Percentiles rank a stretch among this genome's conserved stretches.
These are phyloP conservation scores for Papilio gigon DNA, from an alignment of 2,888 invertebrate genomes.

Conservation along the genomic window DNA sequence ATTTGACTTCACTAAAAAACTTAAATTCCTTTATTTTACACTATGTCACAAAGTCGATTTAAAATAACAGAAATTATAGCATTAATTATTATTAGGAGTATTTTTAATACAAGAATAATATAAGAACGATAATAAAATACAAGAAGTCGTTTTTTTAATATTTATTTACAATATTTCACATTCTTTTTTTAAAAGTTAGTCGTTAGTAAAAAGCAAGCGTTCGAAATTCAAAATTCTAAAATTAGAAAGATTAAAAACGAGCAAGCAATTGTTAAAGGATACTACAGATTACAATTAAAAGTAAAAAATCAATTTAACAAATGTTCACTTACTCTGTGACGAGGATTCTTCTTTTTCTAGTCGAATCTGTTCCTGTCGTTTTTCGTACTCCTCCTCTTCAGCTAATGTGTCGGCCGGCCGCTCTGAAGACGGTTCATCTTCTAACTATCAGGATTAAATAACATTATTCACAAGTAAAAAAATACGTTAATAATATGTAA, in stretches of 20 bases:
- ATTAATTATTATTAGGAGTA: background rate
- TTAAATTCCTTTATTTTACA: background rate
- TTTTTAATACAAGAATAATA: background rate
- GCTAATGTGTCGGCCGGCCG: conserved; percentile 68
- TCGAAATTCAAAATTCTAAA: background rate
- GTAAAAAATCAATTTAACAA: background rate
- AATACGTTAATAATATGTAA: too few species aligned
- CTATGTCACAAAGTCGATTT: background rate
- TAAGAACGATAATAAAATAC: conserved; percentile 27
- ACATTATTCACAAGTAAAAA: too few species aligned
- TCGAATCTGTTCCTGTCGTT: conserved; percentile 67
- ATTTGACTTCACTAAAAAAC: background rate
- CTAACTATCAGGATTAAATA: conserved; percentile 56
- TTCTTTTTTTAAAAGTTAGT: background rate
- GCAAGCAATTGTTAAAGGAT: background rate
- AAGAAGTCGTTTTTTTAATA: conserved; percentile 5
- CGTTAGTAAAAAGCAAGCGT: conserved; percentile 20
- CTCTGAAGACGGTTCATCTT: conserved; percentile 63
- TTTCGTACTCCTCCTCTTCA: conserved; percentile 76
- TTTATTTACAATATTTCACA: background rate
- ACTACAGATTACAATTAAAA: background rate
- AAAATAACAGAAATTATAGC: background rate
- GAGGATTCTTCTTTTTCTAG: conserved; percentile 58
- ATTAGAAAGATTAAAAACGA: background rate
- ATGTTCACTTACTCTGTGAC: conserved; percentile 68